Percentiles rank a stretch among this genome's conserved stretches.
Conservation (phyloP, 2,888 invertebrate genomes). For the Heliconius hortense region DNA sequence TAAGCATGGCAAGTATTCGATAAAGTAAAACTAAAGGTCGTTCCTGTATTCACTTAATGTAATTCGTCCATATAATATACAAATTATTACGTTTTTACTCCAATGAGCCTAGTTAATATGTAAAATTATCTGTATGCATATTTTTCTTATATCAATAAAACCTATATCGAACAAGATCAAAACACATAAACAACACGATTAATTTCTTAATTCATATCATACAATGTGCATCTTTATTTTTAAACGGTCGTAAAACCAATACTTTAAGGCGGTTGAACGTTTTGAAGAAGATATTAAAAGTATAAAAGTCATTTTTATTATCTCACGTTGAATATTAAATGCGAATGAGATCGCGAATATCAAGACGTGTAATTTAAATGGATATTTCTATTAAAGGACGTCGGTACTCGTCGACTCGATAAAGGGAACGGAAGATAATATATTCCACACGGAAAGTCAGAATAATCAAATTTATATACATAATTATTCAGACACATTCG, state of each 20-base stretch:
- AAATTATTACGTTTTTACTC: constrained; percentile 4
- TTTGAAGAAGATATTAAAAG: constrained; percentile 30
- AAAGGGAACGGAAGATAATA: constrained; percentile 18
- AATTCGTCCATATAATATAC: constrained; percentile 2
- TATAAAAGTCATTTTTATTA: constrained; percentile 30
- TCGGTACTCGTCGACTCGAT: constrained; percentile 20
- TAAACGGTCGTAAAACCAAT: constrained; percentile 24
- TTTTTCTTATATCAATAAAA: constrained; percentile 3
- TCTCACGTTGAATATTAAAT: constrained; percentile 27
- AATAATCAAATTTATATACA: constrained; percentile 18
- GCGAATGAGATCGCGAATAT: constrained; percentile 26
- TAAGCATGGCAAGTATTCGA: constrained; percentile 1
- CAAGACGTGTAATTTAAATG: constrained; percentile 29
- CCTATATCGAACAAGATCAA: constrained; percentile 16
- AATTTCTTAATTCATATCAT: constrained; percentile 15
- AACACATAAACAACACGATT: constrained; percentile 24
- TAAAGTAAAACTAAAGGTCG: background rate
- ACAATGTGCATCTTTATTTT: constrained; percentile 22
- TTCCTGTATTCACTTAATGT: background rate
- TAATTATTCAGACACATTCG: constrained; percentile 23
- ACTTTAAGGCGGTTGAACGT: constrained; percentile 22
- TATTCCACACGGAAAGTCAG: constrained; percentile 24
- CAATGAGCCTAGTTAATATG: constrained; percentile 10
- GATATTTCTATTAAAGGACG: constrained; percentile 32
- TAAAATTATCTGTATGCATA: background rate